These are phyloP conservation scores for Takifugu ocellatus DNA, from an alignment of 2,797 vertebrate species.

Conservation along the genomic window DNA sequence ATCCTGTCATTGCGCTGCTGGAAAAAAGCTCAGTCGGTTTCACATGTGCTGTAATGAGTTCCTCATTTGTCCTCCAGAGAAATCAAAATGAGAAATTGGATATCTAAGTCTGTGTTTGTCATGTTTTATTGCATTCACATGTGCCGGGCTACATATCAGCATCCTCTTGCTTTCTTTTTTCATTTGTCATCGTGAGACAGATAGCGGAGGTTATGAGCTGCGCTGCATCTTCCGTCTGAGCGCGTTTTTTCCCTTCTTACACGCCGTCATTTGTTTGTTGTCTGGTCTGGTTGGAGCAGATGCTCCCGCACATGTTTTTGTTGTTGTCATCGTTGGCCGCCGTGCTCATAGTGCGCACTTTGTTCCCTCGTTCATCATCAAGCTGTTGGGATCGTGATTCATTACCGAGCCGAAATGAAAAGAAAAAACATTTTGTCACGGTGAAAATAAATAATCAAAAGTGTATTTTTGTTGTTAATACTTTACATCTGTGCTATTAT, in stretches of 20 bases:
- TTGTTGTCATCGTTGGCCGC: slow-evolving; percentile 36
- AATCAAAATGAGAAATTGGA: slow-evolving; percentile 67
- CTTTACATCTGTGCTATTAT: slow-evolving; percentile 15
- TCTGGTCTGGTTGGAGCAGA: slow-evolving; percentile 43
- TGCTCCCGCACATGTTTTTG: slow-evolving; percentile 42
- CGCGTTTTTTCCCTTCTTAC: slow-evolving; percentile 47
- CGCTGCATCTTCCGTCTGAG: slow-evolving; percentile 40
- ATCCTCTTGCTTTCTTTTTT: slow-evolving; percentile 26
- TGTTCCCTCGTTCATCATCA: slow-evolving; percentile 57
- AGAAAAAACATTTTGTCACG: neutral
- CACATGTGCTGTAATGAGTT: slow-evolving; percentile 54
- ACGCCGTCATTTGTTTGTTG: slow-evolving; percentile 50
- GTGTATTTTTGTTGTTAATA: neutral
- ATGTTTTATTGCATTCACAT: slow-evolving; percentile 64
- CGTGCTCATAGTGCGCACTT: slow-evolving; percentile 47
- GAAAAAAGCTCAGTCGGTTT: slow-evolving; percentile 53
- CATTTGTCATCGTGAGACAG: slow-evolving; percentile 36
- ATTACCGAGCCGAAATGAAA: slow-evolving; percentile 33
- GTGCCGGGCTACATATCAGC: slow-evolving; percentile 46
- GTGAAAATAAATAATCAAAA: neutral
- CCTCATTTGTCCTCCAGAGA: slow-evolving; percentile 63
- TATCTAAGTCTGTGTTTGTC: slow-evolving; percentile 60
- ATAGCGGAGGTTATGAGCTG: slow-evolving; percentile 58
- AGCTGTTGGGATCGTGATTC: slow-evolving; percentile 33
- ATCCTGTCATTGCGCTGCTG: slow-evolving; percentile 40